phyloP scores from a whole-genome alignment of 1,140 invertebrate species.

The Papilio helenus region DNA sequence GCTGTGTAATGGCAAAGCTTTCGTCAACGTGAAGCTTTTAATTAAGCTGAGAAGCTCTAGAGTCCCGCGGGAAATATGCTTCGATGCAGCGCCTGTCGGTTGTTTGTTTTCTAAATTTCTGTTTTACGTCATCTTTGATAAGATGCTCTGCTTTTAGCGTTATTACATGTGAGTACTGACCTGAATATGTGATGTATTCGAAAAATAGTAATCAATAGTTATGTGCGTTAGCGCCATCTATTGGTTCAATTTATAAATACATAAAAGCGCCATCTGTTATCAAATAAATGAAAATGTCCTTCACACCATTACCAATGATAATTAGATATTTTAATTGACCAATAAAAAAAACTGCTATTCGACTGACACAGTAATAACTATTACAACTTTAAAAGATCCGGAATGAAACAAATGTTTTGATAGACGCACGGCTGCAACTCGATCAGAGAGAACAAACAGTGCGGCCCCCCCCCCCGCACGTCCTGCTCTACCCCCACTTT shows the following conservation, averaged over 20 bases:
- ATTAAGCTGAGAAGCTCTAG: conserved; percentile 12
- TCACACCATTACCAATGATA: background rate
- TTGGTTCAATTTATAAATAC: background rate
- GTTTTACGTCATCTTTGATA: conserved; percentile 5
- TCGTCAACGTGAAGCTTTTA: conserved; percentile 23
- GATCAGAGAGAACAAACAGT: conserved; percentile 24
- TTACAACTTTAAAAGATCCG: conserved; percentile 1
- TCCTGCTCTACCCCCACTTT: background rate
- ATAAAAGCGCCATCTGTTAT: background rate
- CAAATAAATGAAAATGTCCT: background rate
- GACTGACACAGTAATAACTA: background rate
- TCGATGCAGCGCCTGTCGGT: conserved; percentile 1
- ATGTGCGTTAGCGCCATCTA: background rate
- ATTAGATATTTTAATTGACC: too few relatives aligned
- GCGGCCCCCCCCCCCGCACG: background rate
- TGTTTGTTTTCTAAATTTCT: conserved; percentile 13
- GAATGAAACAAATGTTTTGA: conserved; percentile 28
- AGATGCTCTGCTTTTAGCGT: conserved; percentile 4
- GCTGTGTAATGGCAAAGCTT: background rate
- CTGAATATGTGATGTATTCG: background rate
- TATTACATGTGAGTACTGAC: background rate
- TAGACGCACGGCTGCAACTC: background rate
- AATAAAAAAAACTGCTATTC: too few relatives aligned
- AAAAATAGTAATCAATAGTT: background rate
- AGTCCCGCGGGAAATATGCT: conserved; percentile 9